These are phyloP conservation scores for Sphaerophoria taeniata DNA, from an alignment of 2,888 invertebrate species.

Conservation along the genomic window DNA sequence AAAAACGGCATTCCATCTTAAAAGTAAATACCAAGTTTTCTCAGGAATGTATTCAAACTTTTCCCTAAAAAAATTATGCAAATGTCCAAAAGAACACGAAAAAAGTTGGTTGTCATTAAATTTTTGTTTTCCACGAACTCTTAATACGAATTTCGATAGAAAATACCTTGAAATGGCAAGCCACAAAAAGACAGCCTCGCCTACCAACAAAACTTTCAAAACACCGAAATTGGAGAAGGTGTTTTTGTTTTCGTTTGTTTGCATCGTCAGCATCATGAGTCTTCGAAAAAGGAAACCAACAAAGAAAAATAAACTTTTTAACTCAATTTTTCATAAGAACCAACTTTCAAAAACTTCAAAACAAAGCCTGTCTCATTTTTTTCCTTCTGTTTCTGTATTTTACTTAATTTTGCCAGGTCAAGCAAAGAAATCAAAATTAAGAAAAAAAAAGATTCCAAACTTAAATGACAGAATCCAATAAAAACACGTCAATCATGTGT, in stretches of 20 bases:
- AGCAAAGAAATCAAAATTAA: conserved; percentile 41
- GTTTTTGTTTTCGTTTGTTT: conserved; percentile 11
- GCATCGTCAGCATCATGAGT: conserved; percentile 6
- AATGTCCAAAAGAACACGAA: no score
- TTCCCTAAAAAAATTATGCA: no score
- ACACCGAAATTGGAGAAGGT: neutral
- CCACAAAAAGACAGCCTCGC: neutral
- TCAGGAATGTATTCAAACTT: no score
- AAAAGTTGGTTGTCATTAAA: no score
- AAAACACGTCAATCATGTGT: conserved; percentile 71
- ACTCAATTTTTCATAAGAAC: conserved; percentile 18
- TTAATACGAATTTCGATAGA: no score
- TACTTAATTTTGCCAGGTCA: conserved; percentile 13
- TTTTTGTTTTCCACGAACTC: no score
- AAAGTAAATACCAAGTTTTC: no score
- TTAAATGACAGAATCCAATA: conserved; percentile 54
- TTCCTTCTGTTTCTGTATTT: no score
- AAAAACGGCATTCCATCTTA: no score
- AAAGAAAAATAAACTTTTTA: conserved; percentile 12
- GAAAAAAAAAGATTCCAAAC: conserved; percentile 20
- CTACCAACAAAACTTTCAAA: neutral
- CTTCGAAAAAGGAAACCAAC: no score
- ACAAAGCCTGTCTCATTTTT: neutral
- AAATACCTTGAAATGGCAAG: neutral
- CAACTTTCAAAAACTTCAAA: conserved; percentile 10